Conservation (phyloP, 2,797 vertebrate genomes). For the Paedocypris micromegethes region DNA sequence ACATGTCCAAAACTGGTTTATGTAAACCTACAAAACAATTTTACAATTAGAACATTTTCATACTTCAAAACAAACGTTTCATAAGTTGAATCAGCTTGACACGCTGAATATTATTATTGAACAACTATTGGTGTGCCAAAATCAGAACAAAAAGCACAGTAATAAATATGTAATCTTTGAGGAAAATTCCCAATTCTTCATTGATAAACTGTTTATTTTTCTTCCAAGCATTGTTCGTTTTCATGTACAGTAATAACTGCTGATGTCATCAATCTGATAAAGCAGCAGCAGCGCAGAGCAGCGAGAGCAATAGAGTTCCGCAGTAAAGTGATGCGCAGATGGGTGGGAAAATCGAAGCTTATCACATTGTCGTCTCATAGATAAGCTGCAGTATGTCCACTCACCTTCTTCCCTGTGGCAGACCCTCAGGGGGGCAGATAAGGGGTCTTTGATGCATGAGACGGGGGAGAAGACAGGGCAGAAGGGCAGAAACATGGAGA, state of each 20-base stretch:
- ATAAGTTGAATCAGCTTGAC: no score
- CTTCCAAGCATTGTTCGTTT: no score
- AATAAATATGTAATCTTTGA: not conserved
- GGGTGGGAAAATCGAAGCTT: constrained; percentile 33
- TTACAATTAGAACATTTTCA: no score
- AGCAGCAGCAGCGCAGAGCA: not conserved
- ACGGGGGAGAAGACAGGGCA: constrained; percentile 14
- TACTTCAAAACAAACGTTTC: no score
- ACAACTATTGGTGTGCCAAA: no score
- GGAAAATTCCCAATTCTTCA: no score
- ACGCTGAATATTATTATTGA: no score
- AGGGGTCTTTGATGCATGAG: constrained; percentile 50
- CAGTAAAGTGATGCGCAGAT: constrained; percentile 24
- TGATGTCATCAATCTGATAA: constrained; percentile 30
- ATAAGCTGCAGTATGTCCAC: constrained; percentile 50
- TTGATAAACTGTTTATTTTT: no score
- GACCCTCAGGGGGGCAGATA: constrained; percentile 46
- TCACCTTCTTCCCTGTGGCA: constrained; percentile 44
- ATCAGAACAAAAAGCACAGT: no score
- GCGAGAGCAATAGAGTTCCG: constrained; percentile 18
- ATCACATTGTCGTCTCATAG: constrained; percentile 40
- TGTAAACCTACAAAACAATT: no score
- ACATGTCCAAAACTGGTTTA: no score
- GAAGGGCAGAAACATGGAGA: constrained; percentile 20
- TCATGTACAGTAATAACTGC: not conserved